These are phyloP conservation scores for Aselliscus stoliczkanus DNA, from an alignment of 2,797 vertebrate genomes.

Conservation along the genomic window DNA sequence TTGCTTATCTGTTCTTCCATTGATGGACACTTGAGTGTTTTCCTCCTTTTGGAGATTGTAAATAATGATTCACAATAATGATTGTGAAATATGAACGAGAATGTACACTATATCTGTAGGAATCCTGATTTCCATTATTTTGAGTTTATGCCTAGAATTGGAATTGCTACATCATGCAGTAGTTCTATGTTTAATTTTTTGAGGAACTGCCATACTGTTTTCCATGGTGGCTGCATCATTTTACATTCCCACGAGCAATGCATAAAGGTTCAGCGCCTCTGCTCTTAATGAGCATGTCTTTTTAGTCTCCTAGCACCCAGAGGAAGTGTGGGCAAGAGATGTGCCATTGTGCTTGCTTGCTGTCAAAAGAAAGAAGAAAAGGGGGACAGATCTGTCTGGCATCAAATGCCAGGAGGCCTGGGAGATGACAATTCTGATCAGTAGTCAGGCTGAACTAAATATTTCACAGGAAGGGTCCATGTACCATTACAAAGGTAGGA, in stretches of 20 bases:
- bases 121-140: background rate
- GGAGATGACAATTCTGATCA: background rate
- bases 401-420: background rate
- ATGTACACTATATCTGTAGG: background rate
- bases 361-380: background rate
- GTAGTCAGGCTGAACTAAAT: background rate
- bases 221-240: background rate
- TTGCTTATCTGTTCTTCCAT: background rate
- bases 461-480: background rate
- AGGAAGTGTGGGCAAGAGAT: background rate
- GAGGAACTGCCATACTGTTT: background rate
- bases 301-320: background rate
- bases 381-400: background rate
- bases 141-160: background rate
- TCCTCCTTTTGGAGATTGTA: background rate
- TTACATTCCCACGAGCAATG: background rate
- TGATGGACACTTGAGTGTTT: background rate
- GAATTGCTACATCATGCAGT: background rate
- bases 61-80: background rate
- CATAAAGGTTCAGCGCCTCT: background rate
- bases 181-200: background rate
- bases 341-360: background rate
- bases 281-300: background rate
- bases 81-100: background rate
- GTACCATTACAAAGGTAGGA: background rate